Evolutionary conservation across 2,113 vertebrate genomes (phyloP), one percentile per base, ranked within the genome.

Genomic region (Perca flavescens): DNA sequence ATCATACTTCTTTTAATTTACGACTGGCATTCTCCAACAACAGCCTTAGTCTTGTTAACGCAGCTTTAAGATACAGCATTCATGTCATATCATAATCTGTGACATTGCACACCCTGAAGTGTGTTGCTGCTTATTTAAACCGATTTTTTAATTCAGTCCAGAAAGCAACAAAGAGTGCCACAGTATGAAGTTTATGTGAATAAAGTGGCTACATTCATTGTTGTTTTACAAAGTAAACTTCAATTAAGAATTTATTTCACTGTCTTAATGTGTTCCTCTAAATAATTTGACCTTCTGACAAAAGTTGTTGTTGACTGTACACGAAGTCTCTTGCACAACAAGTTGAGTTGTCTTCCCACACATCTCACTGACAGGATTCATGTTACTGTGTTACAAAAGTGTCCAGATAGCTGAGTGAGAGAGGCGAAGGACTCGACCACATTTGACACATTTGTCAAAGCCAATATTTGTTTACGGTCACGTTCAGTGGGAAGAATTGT

Each of bases 281-380:
- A 67, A 36, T 54, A 28, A 11, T 73, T 25, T 58, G 4, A 46
- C 19, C 54, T 15, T 43, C 8, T 53, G 16, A 31, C 22, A n/a
- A n/a, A 67, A n/a, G n/a, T 25, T 25, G 6, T 25, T 28, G 9
- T 75, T 40, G 61, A 50, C 9, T 47, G 13, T 47, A 53, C 17
- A 40, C 7, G 28, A 47, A 7, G 13, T 62, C 16, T 50, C 10
- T 28, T 66, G 16, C 17, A 12, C 60, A 16, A 53, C 21, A 47
- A 25, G 17, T 57, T 9, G 40, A 63, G 46, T 43, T 11, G 19
- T 66, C 28, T 83, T 90, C 86, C 52, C 88, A 86, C 77, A 56
- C 56, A 25, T 86, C 72, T 84, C 72, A 68, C 13, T 73, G 61
- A 60, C 73, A 34, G 25, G 66, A 77, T 46, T 80, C 21, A 12